Percentiles rank a stretch among this genome's conserved stretches.
Conservation (phyloP, 53 echinoderm and acorn worm species). For the Paracentrotus lividus region DNA sequence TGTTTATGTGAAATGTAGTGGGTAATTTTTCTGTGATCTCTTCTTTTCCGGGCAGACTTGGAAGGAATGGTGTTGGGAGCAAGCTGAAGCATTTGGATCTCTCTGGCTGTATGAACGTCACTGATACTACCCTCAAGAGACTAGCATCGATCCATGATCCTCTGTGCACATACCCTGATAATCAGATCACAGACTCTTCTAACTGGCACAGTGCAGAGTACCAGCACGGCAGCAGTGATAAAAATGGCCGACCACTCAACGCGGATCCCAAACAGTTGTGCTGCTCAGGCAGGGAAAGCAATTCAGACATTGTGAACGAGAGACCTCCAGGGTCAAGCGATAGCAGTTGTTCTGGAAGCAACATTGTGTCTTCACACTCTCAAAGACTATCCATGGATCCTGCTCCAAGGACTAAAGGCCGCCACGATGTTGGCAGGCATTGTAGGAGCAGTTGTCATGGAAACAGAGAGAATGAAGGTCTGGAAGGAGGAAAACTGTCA, state of each 20-base stretch:
- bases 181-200: conserved; percentile 22
- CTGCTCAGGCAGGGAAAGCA: background rate
- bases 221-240: conserved; percentile 38
- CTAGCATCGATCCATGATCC: conserved; percentile 55
- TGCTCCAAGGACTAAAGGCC: conserved; percentile 52
- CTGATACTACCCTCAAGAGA: conserved; percentile 78
- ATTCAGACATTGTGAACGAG: conserved; percentile 21
- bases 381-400: conserved; percentile 33
- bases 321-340: background rate
- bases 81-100: conserved; percentile 87
- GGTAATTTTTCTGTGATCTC: background rate
- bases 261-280: background rate
- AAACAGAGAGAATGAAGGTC: background rate
- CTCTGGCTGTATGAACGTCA: conserved; percentile 88
- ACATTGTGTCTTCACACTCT: background rate
- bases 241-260: conserved; percentile 53
- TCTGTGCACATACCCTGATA: background rate
- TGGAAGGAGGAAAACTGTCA: conserved; percentile 19
- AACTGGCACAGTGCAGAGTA: background rate
- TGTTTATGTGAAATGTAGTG: background rate
- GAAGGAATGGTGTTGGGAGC: conserved; percentile 72
- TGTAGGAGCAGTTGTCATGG: conserved; percentile 56
- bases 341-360: background rate
- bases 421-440: conserved; percentile 60
- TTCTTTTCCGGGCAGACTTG: conserved; percentile 14